Base-by-base conservation (phyloP, 1,140 invertebrate species). In the Pogonomyrmex barbatus region DNA sequence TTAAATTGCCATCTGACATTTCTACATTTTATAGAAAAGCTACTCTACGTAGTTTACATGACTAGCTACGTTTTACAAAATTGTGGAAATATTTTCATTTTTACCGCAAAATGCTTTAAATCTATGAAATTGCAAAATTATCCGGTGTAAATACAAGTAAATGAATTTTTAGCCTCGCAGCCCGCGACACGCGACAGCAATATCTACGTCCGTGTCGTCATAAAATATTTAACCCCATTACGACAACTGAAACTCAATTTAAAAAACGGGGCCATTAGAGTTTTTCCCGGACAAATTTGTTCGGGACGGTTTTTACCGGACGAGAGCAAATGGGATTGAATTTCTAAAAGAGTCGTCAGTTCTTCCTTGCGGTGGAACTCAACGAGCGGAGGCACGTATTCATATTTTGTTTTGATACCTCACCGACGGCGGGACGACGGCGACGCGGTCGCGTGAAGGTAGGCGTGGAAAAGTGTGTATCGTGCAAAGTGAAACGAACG, bases 401-500 rank as follows among this genome's bases (percentile, higher is more conserved):
- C 39, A 73, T 54, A 71, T 60, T 82, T n/a, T n/a, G n/a, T n/a
- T 82, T 82, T 58, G 47, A 82, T 82, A 73, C 52, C 47, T 71
- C 17, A 58, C 54, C 54, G 36, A 50, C 39, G 65, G 54, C n/a
- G 63, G 8, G 42, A 62, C 42, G 81, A 50, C 42, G 52, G 58
- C 39, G 65, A 73, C 9, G 42, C 76, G 58, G n/a, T 83, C 0
- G 62, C 63, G 33, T 50, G 62, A 84, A 63, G 42, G 54, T 56
- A 76, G 56, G 62, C 50, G 56, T 81, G 24, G 47, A 47, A 87
- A 67, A 88, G 62, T 70, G 36, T 33, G 39, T 63, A 24, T 65
- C 58, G 47, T 81, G 77, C 77, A 68, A 81, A 81, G 76, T 65
- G 45, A 78, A 10, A n/a, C 77, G 63, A 79, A 79, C 77, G 63